Base-by-base conservation (phyloP, 2,888 invertebrate species). In the Mythimna pallens region DNA sequence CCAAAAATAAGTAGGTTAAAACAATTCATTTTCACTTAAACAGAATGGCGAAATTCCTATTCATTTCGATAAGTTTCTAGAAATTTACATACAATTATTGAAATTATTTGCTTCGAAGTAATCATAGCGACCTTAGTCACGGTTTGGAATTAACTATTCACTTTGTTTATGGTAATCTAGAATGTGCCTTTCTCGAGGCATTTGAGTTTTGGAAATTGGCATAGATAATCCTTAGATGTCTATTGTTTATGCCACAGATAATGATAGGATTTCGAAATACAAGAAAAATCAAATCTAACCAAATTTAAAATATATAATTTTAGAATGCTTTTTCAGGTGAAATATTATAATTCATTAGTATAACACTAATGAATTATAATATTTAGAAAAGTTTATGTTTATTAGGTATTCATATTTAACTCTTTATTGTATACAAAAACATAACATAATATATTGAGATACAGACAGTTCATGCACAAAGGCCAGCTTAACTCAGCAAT, bases 51-150 rank as follows among this genome's bases (percentile, higher is more conserved):
- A 65, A 76, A 80, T 10, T 62, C n/a, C 63, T 40, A 67, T 63
- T 50, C 3, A 75, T 72, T 74, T 58, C 43, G 50, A 20, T 67
- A 36, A 40, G 43, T 72, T 74, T 72, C 71, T 62, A 62, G 58
- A 70, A 55, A 78, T 74, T 74, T 67, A 70, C 67, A 68, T 73
- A 75, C 65, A 75, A 78, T 78, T 72, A 74, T 81, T 78, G 57
- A 58, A 75, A 75, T 78, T 75, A 72, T 72, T 76, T 70, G 68
- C 62, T 72, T 22, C 36, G n/a, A 30, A 70, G 63, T 71, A 69
- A 78, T 69, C 36, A 54, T 36, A 54, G 55, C 78, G 70, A 81
- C 72, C 71, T 81, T 65, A 72, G 81, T 72, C 72, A 72, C 65
- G 78, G 50, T 68, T 68, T 8, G 17, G 65, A 68, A 78, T 69